Evolutionary conservation across 2,113 vertebrate species (phyloP).

Genomic region (Poeciliopsis retropinna): DNA sequence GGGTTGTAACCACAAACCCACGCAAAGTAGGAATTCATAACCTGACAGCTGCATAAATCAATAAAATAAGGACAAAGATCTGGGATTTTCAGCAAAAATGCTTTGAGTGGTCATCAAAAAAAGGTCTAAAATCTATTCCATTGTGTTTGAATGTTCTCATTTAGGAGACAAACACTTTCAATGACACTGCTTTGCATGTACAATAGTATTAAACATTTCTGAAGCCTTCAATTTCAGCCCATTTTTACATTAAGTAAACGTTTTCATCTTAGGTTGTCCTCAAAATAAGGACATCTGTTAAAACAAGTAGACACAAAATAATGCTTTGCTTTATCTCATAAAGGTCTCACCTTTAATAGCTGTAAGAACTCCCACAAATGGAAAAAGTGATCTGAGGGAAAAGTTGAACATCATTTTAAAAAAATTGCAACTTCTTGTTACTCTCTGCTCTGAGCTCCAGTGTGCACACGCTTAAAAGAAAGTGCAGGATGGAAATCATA

Average conservation of each 20-base stretch:
- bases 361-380: constrained; percentile 33
- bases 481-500: constrained; percentile 20
- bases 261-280: background rate
- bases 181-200: background rate
- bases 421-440: constrained; percentile 12
- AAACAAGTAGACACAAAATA: background rate
- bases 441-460: constrained; percentile 19
- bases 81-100: background rate
- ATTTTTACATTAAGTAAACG: background rate
- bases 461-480: constrained; percentile 17
- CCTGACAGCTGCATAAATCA: background rate
- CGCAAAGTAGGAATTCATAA: constrained; percentile 15
- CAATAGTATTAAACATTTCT: constrained; percentile 24
- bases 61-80: constrained; percentile 12
- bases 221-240: constrained; percentile 23
- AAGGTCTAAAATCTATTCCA: background rate
- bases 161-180: background rate
- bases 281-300: background rate
- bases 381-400: constrained; percentile 23
- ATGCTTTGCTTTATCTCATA: background rate
- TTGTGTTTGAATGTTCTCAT: background rate
- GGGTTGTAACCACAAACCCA: constrained; percentile 14
- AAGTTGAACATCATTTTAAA: constrained; percentile 52
- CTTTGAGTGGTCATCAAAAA: background rate
- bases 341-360: constrained; percentile 54